Percentiles rank a stretch among this genome's conserved stretches.
Evolutionary conservation across 2,113 vertebrate genomes (phyloP).

Genomic region (Eolophus roseicapilla): DNA sequence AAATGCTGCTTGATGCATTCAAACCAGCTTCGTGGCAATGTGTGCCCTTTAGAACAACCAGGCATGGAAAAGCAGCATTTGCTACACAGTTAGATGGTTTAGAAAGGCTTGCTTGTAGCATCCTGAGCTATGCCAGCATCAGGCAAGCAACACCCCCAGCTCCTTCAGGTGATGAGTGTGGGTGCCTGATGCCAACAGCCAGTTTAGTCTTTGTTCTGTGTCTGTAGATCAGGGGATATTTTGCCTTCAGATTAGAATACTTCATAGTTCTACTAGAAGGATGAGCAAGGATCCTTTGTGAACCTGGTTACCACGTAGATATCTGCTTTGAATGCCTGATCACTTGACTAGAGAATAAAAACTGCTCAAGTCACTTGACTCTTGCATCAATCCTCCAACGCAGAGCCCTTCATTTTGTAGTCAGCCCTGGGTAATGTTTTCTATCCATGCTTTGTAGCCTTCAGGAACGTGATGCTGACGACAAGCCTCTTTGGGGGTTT

Average conservation of each 20-base stretch:
- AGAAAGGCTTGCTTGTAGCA: not conserved
- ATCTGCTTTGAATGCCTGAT: not conserved
- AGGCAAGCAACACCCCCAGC: too few relatives aligned
- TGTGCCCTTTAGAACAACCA: not conserved
- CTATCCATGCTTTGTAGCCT: rapidly evolving
- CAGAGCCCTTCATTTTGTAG: not conserved
- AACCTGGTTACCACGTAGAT: not conserved
- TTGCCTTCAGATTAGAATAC: not conserved
- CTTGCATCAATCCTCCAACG: not conserved
- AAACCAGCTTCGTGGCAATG: not conserved
- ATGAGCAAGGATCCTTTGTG: not conserved
- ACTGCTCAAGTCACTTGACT: not conserved
- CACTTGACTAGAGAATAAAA: not conserved
- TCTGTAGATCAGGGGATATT: not conserved
- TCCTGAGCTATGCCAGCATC: not conserved
- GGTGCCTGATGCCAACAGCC: not conserved
- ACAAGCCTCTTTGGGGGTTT: not conserved
- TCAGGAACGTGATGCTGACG: not conserved
- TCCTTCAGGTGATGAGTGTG: not conserved
- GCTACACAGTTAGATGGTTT: not conserved
- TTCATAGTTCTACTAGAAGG: not conserved
- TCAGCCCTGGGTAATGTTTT: not conserved
- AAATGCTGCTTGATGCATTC: not conserved
- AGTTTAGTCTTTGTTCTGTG: not conserved
- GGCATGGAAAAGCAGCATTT: not conserved